Conservation (phyloP, 2,113 vertebrate species). For the Paratilapia polleni region DNA sequence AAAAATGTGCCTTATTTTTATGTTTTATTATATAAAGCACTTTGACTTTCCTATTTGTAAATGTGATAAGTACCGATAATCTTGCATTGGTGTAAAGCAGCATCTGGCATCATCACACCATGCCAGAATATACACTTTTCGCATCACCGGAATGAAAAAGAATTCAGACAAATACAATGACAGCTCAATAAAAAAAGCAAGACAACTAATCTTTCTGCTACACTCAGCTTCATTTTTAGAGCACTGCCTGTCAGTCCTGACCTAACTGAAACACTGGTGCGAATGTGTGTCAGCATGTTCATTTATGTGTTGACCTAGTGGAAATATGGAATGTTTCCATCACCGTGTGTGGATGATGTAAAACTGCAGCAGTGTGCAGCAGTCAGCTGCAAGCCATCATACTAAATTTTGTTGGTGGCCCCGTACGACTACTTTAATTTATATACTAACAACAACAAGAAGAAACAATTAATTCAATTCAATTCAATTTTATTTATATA, state of each 20-base stretch:
- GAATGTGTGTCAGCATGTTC: conserved; percentile 27
- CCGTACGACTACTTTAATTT: not conserved
- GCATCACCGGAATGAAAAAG: not conserved
- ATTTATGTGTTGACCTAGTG: conserved; percentile 12
- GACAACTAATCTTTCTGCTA: not conserved
- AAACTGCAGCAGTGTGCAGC: not conserved
- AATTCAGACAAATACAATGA: not conserved
- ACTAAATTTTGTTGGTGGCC: not conserved
- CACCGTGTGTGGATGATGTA: not conserved
- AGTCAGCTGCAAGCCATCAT: not conserved
- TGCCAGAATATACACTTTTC: not conserved
- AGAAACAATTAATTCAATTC: no score
- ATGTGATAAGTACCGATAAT: no score
- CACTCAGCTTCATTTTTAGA: not conserved
- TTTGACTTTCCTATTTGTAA: no score
- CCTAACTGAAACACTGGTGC: not conserved
- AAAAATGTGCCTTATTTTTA: not conserved
- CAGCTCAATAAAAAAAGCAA: not conserved
- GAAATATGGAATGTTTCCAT: conserved; percentile 7
- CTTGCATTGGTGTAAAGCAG: no score
- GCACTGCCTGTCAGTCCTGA: not conserved
- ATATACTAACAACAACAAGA: not conserved
- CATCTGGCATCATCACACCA: not conserved
- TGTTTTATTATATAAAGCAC: not conserved
- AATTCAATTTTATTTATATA: no score